Evolutionary conservation across 2,113 vertebrate genomes (phyloP), one percentile per base, ranked within the genome.

Genomic region (Entelurus aequoreus): DNA sequence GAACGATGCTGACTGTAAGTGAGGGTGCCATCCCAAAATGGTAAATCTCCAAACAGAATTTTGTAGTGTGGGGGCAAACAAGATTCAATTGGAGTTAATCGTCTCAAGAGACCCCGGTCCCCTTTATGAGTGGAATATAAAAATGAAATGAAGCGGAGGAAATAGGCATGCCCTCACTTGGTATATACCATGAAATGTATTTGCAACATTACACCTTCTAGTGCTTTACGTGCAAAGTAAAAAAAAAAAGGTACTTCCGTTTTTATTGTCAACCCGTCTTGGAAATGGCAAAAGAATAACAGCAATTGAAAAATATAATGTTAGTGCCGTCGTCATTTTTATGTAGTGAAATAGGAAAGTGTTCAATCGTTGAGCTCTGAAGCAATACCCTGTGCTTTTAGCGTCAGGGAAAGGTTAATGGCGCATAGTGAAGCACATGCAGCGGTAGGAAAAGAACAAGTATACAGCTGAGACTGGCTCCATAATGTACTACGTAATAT

Each of bases 1-100:
- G 69, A 81, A 72, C 62, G 62, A 66, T 36, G 54, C 51, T 38
- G 74, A 75, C 63, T 72, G 48, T 51, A 54, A 40, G 56, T 54
- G 63, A 59, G 68, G 54, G 52, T 3, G 19, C 64, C 59, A 14
- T 75, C 63, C 70, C 2, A 77, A 78, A 73, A 82, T 76, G 77
- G 78, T 73, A 63, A 55, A 68, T 66, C 72, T 75, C 63, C 72
- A 68, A 60, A 61, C 14, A 66, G 66, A 69, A 61, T 63, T 77
- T 44, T 50, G 56, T 60, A 21, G 48, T 71, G 8, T 0, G 11
- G 8, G 40, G 14, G 19, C n/a, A 49, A 65, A 60, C 42, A 21
- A 35, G 60, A 63, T 19, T 55, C 52, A 62, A n/a, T 42, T 13
- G 42, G 36, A 63, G 47, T 59, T 59, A 56, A 60, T 52, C 1